A percentile compares a stretch with the other conserved stretches of the same genome.
These are phyloP conservation scores for Formica exsecta DNA, from an alignment of 1,140 invertebrate genomes.

Conservation along the genomic window DNA sequence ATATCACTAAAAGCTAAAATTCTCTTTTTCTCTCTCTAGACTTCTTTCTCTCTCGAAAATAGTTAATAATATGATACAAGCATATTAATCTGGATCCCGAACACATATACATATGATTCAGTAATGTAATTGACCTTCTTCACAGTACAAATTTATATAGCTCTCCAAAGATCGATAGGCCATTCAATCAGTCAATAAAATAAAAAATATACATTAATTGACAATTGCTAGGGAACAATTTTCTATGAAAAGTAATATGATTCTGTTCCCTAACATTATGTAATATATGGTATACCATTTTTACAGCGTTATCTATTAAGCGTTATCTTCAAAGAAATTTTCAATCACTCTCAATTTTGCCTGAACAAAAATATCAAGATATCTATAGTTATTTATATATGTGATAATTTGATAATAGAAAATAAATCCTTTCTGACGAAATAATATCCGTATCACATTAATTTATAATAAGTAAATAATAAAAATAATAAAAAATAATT, in stretches of 20 bases:
- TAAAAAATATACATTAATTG: background rate
- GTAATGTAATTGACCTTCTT: constrained; percentile 72
- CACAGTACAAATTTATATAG: constrained; percentile 45
- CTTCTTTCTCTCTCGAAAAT: constrained; percentile 28
- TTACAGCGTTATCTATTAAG: background rate
- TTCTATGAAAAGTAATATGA: too few species aligned
- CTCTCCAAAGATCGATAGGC: constrained; percentile 6
- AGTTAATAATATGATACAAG: constrained; percentile 64
- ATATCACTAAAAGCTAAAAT: constrained; percentile 19
- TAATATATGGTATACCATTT: background rate
- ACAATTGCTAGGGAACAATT: background rate
- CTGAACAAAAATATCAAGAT: background rate
- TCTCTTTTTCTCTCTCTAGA: background rate
- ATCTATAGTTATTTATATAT: constrained; percentile 10
- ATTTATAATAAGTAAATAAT: background rate
- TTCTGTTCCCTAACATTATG: too few species aligned
- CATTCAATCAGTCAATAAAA: constrained; percentile 27
- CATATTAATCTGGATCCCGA: constrained; percentile 76
- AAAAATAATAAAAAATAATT: constrained; percentile 13
- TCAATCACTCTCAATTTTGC: background rate
- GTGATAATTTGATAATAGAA: background rate
- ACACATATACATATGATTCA: constrained; percentile 63
- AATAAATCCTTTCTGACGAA: background rate
- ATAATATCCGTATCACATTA: background rate
- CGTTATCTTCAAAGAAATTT: background rate